Conservation (phyloP, 2,113 vertebrate genomes). For the Balaeniceps rex region DNA sequence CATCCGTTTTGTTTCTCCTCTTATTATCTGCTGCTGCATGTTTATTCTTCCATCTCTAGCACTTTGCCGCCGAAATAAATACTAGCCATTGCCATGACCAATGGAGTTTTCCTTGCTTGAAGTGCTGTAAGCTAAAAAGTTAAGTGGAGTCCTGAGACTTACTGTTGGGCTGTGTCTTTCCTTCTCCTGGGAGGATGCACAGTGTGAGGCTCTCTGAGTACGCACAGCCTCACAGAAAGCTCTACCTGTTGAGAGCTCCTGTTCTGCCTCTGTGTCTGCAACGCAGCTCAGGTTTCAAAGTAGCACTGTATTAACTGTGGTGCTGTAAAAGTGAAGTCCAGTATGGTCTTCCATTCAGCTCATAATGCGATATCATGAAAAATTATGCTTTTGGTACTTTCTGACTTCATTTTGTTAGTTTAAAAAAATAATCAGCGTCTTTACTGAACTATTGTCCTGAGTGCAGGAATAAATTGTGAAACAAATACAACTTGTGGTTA, state of each 20-base stretch:
- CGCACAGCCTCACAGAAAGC: fast-evolving
- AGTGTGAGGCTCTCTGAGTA: fast-evolving
- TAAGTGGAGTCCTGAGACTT: background rate
- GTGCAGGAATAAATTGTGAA: background rate
- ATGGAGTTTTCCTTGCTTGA: background rate
- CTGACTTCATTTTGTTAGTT: background rate
- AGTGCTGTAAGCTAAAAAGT: background rate
- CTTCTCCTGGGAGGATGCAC: background rate
- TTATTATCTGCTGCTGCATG: background rate
- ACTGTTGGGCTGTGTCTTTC: background rate
- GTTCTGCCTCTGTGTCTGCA: background rate
- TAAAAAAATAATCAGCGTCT: background rate
- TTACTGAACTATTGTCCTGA: background rate
- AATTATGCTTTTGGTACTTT: background rate
- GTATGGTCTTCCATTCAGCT: background rate
- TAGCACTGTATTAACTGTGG: background rate
- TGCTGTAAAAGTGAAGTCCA: background rate
- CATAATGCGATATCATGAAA: fast-evolving
- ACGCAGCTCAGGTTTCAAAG: background rate
- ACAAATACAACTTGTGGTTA: background rate
- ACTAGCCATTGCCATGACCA: background rate
- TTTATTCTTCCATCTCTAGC: background rate
- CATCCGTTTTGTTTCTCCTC: background rate
- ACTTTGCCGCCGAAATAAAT: background rate
- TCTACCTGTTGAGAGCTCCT: background rate